These are phyloP conservation scores for Tribolium madens DNA, from an alignment of 1,140 invertebrate genomes.

Conservation along the genomic window DNA sequence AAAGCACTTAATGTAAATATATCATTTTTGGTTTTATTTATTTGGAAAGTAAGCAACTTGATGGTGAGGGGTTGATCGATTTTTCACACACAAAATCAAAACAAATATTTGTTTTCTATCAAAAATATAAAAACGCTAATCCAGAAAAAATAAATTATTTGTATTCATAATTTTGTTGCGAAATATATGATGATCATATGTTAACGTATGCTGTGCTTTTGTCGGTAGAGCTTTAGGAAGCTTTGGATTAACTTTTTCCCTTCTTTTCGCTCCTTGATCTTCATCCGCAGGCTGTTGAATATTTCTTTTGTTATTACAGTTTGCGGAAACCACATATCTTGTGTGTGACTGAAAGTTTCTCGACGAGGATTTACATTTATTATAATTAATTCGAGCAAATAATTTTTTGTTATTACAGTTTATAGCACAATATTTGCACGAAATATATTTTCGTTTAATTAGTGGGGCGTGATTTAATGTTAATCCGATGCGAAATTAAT, in stretches of 20 bases:
- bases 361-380: not conserved
- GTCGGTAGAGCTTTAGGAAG: constrained; percentile 48
- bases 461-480: not conserved
- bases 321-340: constrained; percentile 50
- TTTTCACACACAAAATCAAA: not conserved
- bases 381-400: not conserved
- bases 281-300: constrained; percentile 34
- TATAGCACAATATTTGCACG: not conserved
- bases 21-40: constrained; percentile 40
- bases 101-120: not conserved
- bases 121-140: not conserved
- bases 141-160: not conserved
- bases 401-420: not conserved
- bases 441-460: not conserved
- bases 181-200: constrained; percentile 35
- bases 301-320: constrained; percentile 48
- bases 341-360: not conserved
- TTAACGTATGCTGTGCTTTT: constrained; percentile 44
- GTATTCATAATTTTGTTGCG: not conserved
- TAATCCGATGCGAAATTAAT: not conserved
- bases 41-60: no score
- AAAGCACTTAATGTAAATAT: constrained; percentile 39
- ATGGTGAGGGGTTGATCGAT: no score
- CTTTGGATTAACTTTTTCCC: constrained; percentile 48
- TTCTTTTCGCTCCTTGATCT: constrained; percentile 14